Evolutionary conservation across 2,113 vertebrate species (phyloP), one percentile per base, ranked within the genome.

Genomic region (Heterocephalus glaber): DNA sequence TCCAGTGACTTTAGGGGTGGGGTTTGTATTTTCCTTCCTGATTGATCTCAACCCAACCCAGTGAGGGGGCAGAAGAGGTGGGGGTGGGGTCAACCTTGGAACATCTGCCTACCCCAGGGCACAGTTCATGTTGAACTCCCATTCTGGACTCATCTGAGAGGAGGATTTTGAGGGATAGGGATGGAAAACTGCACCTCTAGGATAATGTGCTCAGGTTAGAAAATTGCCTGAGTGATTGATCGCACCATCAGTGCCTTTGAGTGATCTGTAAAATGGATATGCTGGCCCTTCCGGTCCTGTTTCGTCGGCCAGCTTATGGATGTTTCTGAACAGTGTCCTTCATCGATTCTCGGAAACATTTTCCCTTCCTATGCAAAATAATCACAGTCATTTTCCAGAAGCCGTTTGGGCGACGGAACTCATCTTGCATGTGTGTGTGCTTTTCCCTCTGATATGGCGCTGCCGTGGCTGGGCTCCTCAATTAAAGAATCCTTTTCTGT

Each of bases 401-500:
- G 97, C 96, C 0, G 79, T 79, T 97, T 90, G 96, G 97, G 96
- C 19, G 24, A 97, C 66, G 65, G 98, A 98, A 96, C 97, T 97
- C 72, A 41, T 96, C 70, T 72, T 95, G 76, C 30, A 2, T 26
- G 47, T 89, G 92, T 19, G 33, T 28, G 35, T 70, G 41, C 33
- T 61, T 97, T 98, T 96, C 95, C 52, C 94, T 96, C 96, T 94
- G 95, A 93, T 83, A 89, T 95, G 94, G 82, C 95, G 94, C 96
- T 96, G 76, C 95, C 97, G 33, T 33, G 30, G 47, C 93, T 97
- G 97, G 96, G 90, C 89, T 98, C 97, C 96, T 97, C 97, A 98
- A 98, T 98, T 98, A 98, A 98, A 97, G 96, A 93, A 97, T 97
- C 97, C 97, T 98, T 97, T 56, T 95, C 92, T 97, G 97, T 94